Evolutionary conservation across 1,140 invertebrate species (phyloP), one percentile per base, ranked within the genome.

Genomic region (Spodoptera frugiperda): DNA sequence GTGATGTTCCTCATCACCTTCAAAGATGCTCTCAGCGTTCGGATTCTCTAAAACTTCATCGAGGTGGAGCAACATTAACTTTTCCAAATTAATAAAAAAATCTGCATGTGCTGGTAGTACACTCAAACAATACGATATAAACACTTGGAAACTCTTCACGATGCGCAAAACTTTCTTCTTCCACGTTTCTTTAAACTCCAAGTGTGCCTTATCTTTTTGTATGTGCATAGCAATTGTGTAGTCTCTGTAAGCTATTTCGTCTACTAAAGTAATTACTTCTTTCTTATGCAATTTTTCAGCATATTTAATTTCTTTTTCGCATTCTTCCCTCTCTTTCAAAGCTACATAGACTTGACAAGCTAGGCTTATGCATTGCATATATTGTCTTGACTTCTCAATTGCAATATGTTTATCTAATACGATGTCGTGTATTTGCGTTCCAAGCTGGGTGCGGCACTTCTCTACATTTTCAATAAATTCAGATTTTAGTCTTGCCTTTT

Each of bases 321-420:
- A 88, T 55, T 82, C 85, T 63, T 90, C 85, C 78, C 83, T 81
- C 82, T 93, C 91, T 78, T 91, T 92, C 17, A 92, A 65, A 10
- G 91, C 89, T 6, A 93, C 89, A 70, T 92, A 93, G 14, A 92
- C 85, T 85, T 92, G 92, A 76, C 92, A 93, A 25, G 90, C 91
- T 30, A 92, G 75, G 48, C 89, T 92, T 73, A 91, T 87, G 72
- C 87, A 90, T 78, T 92, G 85, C 12, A 92, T 72, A 3, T 89
- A 70, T 11, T 85, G 61, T 55, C 91, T 78, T 9, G 90, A 68
- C 65, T 89, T 92, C 74, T 93, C 91, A 65, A 92, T 82, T n/a
- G 85, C 85, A 17, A 84, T 65, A 79, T 91, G 87, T 80, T 92
- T 93, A 73, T 93, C 91, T 3, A 89, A 57, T 54, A 87, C 89